phyloP scores from a whole-genome alignment of 2,797 vertebrate genomes.

The Pantherophis vulpinus region DNA sequence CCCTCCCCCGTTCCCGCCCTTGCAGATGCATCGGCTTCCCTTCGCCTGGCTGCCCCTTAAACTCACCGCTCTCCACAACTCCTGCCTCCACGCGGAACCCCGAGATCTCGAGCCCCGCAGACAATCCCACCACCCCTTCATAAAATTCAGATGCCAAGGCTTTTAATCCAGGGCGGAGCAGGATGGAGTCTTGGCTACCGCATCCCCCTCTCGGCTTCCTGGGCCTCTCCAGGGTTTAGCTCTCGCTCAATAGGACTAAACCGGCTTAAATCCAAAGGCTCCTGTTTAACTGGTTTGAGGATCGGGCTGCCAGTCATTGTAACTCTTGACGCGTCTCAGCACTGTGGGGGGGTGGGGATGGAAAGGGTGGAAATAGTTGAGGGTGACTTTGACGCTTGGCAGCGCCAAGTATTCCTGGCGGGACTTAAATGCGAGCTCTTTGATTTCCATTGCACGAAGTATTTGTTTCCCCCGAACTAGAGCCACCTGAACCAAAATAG shows the following conservation, averaged over 20 bases:
- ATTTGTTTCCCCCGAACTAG: not conserved
- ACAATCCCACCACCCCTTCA: not conserved
- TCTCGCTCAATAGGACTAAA: constrained; percentile 5
- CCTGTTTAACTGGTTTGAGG: constrained; percentile 38
- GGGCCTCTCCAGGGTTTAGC: constrained; percentile 2
- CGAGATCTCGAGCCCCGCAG: not conserved
- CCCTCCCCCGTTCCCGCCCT: not conserved
- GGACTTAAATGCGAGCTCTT: not conserved
- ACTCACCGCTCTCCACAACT: constrained; percentile 17
- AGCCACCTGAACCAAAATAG: not conserved
- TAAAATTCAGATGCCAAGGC: constrained; percentile 8
- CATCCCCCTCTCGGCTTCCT: not conserved
- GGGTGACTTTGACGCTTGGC: constrained; percentile 1
- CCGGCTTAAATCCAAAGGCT: constrained; percentile 35
- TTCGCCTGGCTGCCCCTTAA: not conserved
- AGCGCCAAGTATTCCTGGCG: not conserved
- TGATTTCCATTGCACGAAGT: not conserved
- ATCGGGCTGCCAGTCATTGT: constrained; percentile 23
- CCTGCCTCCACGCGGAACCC: not conserved
- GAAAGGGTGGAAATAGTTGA: not conserved
- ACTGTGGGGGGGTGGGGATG: not conserved
- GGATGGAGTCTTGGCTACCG: constrained; percentile 4
- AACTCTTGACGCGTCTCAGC: not conserved
- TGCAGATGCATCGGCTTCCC: not conserved
- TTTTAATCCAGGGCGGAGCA: constrained; percentile 33